These are phyloP conservation scores for Odobenus rosmarus DNA, from an alignment of 2,113 vertebrate genomes.

Conservation along the genomic window DNA sequence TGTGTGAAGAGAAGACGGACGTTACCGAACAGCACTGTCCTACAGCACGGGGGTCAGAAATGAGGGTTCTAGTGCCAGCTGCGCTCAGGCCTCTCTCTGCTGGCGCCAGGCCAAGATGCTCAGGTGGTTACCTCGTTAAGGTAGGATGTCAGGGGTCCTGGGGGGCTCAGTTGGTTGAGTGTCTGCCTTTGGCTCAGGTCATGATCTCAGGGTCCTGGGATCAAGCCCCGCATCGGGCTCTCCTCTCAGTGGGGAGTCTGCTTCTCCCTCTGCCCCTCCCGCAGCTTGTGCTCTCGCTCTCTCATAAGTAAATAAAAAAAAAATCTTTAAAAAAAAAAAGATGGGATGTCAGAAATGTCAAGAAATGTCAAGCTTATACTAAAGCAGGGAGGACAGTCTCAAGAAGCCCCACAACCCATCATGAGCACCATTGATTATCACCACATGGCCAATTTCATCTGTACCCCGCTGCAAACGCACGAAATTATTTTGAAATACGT, in stretches of 20 bases:
- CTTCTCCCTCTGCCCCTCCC: not conserved
- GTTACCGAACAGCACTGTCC: fast-evolving
- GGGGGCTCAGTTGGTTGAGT: not conserved
- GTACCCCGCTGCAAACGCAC: too few species aligned
- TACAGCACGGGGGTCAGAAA: not conserved
- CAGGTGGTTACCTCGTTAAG: not conserved
- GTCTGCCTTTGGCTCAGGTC: not conserved
- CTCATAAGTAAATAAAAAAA: not conserved
- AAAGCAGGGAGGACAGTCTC: not conserved
- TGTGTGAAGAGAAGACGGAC: fast-evolving
- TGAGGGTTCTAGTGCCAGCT: too few species aligned
- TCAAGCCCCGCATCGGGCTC: not conserved
- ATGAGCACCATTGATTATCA: fast-evolving
- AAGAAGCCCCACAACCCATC: fast-evolving
- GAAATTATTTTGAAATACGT: fast-evolving
- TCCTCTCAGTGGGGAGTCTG: not conserved
- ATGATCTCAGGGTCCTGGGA: not conserved
- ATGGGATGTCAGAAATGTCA: too few species aligned
- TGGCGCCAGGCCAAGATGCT: not conserved
- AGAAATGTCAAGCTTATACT: fast-evolving
- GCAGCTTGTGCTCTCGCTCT: not conserved
- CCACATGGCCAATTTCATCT: fast-evolving
- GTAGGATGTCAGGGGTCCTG: not conserved
- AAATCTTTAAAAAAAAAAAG: not conserved
- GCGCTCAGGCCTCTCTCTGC: too few species aligned